These are phyloP conservation scores for Bovichtus variegatus DNA, from an alignment of 2,797 vertebrate species.

Conservation along the genomic window DNA sequence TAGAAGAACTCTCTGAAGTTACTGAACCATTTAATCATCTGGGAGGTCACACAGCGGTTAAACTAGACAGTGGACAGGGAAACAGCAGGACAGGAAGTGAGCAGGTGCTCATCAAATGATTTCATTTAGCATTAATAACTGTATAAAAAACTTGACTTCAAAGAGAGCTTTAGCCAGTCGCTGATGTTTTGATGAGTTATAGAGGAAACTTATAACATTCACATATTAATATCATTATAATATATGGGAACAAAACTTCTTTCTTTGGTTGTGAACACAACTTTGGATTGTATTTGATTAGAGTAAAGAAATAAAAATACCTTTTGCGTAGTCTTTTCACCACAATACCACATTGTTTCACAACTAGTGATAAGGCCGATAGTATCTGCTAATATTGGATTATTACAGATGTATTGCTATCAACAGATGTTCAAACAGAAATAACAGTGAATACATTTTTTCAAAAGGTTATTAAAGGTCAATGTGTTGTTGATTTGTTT, in stretches of 20 bases:
- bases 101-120: background rate
- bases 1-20: constrained; percentile 92
- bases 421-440: too few species aligned
- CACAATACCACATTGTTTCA: background rate
- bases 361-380: background rate
- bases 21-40: constrained; percentile 91
- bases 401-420: background rate
- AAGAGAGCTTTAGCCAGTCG: background rate
- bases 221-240: background rate
- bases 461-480: too few species aligned
- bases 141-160: background rate
- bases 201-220: background rate
- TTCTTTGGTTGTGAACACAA: background rate
- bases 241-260: background rate
- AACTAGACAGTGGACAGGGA: constrained; percentile 72
- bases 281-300: background rate
- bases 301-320: background rate
- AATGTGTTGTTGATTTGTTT: too few species aligned
- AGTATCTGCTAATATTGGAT: background rate
- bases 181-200: background rate
- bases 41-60: constrained; percentile 88
- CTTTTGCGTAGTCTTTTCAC: background rate
- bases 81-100: constrained; percentile 39
- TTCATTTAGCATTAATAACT: background rate
- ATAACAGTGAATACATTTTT: background rate